A percentile compares a stretch with the other conserved stretches of the same genome.
These are phyloP conservation scores for Enteromius unitaeniatus DNA, from an alignment of 2,797 vertebrate species.

Conservation along the genomic window DNA sequence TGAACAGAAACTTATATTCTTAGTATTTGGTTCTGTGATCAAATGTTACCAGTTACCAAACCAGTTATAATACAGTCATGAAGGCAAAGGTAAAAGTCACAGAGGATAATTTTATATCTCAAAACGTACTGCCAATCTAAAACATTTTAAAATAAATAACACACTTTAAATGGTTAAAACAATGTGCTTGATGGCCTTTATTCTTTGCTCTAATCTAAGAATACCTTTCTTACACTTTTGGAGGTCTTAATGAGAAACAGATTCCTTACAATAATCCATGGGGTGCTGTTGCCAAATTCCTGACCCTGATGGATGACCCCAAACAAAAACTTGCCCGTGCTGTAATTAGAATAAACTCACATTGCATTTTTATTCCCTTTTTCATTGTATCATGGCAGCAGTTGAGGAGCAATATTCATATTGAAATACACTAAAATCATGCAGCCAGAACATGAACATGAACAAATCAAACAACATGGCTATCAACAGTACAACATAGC, in stretches of 20 bases:
- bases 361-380: background rate
- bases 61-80: background rate
- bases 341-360: constrained; percentile 46
- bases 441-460: background rate
- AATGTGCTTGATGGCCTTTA: background rate
- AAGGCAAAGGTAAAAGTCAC: background rate
- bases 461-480: constrained; percentile 18
- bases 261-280: constrained; percentile 52
- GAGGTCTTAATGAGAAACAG: constrained; percentile 55
- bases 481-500: background rate
- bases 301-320: constrained; percentile 52
- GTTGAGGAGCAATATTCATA: constrained; percentile 28
- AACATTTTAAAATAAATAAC: background rate
- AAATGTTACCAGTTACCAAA: background rate
- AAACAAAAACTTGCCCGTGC: constrained; percentile 45
- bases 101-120: background rate
- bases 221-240: constrained; percentile 41
- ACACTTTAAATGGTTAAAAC: background rate
- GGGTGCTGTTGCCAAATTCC: constrained; percentile 51
- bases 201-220: constrained; percentile 3
- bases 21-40: background rate
- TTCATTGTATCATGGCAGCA: background rate
- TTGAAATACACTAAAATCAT: constrained; percentile 12
- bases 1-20: constrained; percentile 48
- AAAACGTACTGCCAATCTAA: constrained; percentile 7